These are phyloP conservation scores for Romanogobio albipinnatus DNA, from an alignment of 2,113 vertebrate species.

Conservation along the genomic window DNA sequence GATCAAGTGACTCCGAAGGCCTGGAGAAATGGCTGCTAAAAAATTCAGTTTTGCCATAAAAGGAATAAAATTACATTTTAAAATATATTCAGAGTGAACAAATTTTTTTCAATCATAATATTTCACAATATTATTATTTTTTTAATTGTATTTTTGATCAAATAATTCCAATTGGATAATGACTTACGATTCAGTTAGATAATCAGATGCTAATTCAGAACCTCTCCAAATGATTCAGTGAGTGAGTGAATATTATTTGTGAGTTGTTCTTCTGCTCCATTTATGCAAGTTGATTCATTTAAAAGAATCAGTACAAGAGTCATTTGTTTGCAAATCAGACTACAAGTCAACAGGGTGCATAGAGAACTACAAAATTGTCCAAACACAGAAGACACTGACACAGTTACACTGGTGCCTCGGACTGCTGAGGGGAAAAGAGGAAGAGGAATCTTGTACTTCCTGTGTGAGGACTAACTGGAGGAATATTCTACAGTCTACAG, in stretches of 20 bases:
- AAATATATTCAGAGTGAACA: too few species aligned
- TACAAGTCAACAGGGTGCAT: neutral
- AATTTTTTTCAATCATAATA: too few species aligned
- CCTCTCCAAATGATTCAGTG: neutral
- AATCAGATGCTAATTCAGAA: neutral
- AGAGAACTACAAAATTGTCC: neutral
- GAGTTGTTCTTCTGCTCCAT: neutral
- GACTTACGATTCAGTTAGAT: neutral
- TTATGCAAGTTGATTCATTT: neutral
- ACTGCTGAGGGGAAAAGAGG: neutral
- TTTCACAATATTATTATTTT: neutral
- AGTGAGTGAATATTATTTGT: neutral
- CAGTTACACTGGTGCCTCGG: neutral
- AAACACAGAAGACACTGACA: neutral
- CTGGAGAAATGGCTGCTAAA: neutral
- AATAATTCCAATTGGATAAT: neutral
- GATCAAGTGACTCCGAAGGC: neutral
- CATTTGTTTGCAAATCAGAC: neutral
- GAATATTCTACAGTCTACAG: slow-evolving; percentile 4
- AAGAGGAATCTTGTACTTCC: slow-evolving; percentile 3
- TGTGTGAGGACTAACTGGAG: slow-evolving; percentile 3
- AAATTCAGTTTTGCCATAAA: too few species aligned
- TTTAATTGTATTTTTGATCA: neutral
- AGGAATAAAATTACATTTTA: too few species aligned
- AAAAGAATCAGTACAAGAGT: neutral